A percentile compares a stretch with the other conserved stretches of the same genome.
These are phyloP conservation scores for Gnathonemus longibarbis DNA, from an alignment of 2,113 vertebrate genomes.

Conservation along the genomic window DNA sequence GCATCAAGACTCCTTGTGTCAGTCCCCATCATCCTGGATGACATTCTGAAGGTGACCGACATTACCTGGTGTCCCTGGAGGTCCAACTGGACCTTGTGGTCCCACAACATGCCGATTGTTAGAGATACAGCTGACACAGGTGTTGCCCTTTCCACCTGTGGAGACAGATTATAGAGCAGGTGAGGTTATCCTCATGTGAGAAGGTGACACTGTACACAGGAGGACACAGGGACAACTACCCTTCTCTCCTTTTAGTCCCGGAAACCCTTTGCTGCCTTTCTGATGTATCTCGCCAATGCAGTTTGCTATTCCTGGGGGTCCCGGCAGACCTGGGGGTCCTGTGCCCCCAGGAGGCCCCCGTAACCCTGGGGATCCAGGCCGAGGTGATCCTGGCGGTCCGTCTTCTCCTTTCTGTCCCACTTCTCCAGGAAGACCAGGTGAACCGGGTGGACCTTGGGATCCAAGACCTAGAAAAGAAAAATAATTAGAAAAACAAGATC, in stretches of 20 bases:
- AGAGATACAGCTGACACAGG: constrained; percentile 80
- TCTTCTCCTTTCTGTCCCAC: constrained; percentile 80
- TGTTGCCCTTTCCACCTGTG: constrained; percentile 84
- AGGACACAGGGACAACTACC: constrained; percentile 50
- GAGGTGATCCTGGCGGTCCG: constrained; percentile 68
- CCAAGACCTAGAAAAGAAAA: constrained; percentile 28
- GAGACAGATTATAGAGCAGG: not conserved
- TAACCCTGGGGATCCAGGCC: constrained; percentile 70
- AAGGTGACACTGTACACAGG: not conserved
- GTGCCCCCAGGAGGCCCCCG: constrained; percentile 75
- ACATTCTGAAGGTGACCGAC: not conserved
- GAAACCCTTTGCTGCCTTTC: constrained; percentile 72
- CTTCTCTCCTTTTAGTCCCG: constrained; percentile 76
- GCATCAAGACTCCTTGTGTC: not conserved
- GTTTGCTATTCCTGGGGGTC: constrained; percentile 17
- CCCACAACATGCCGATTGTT: constrained; percentile 59
- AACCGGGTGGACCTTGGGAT: constrained; percentile 62
- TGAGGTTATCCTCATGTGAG: not conserved
- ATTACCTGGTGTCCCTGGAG: constrained; percentile 76
- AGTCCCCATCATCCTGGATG: not conserved
- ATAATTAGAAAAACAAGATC: not conserved
- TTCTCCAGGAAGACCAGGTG: constrained; percentile 80
- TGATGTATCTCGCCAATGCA: constrained; percentile 65
- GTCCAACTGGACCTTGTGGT: constrained; percentile 69
- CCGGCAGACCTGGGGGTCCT: constrained; percentile 44